Evolutionary conservation across 2,888 invertebrate genomes (phyloP), one percentile per base, ranked within the genome.

Genomic region (Brachylomia viminalis): DNA sequence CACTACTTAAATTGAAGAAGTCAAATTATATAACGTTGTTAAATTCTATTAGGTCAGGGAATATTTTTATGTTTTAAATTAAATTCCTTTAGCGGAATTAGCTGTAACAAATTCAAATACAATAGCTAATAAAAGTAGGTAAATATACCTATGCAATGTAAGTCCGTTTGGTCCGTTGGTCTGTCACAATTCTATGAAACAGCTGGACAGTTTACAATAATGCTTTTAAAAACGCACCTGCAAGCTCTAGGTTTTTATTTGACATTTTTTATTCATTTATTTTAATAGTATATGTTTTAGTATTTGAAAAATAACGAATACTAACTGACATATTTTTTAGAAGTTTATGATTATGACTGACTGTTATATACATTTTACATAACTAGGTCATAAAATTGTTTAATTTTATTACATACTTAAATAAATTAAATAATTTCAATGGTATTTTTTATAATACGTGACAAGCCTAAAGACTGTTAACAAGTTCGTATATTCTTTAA

Each of bases 41-140:
- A 13, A 68, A 69, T 61, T 54, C 15, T 56, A 59, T n/a, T 38
- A 56, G 49, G 4, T 70, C 52, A 30, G 27, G 5, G 11, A 4
- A 38, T 5, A 6, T 61, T 49, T 68, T 61, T 59, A 52, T 58
- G 10, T 10, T 38, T 59, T 33, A 49, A 56, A 80, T 70, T 65
- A 20, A 62, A 74, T 65, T 59, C 23, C 17, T n/a, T 49, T 17
- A 61, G 2, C 11, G 3, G 52, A 73, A 80, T 71, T 75, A 72
- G 58, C 58, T 17, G 2, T 80, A 33, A 65, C 45, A 72, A 71
- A 77, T 80, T 73, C 38, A 80, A 84, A 80, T 61, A 83, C 80
- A 80, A 83, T 77, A 30, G 84, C 61, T 79, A 85, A 81, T 80
- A 80, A 76, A 85, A 86, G 72, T 77, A 65, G 72, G 80, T 42